Conservation (phyloP, 2,797 vertebrate species). For the Coendou prehensilis region DNA sequence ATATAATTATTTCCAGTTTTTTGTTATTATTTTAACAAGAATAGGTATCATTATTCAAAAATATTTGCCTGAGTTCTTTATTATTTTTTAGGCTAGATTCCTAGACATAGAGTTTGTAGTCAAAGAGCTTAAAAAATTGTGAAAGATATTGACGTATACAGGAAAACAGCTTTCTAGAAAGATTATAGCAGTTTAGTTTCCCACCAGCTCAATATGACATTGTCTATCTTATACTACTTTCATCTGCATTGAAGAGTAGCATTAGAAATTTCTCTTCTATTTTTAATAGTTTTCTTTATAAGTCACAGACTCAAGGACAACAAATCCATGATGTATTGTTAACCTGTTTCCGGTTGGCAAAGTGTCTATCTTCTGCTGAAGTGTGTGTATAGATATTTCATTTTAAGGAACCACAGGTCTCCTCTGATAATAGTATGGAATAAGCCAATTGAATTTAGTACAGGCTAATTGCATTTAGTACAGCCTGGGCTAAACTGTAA, state of each 20-base stretch:
- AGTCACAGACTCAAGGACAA: conserved; percentile 24
- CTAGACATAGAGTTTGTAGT: neutral
- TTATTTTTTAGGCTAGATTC: conserved; percentile 23
- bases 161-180: conserved; percentile 28
- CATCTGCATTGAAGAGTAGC: neutral
- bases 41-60: conserved; percentile 32
- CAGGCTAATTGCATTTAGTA: neutral
- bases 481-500: neutral
- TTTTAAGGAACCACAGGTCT: conserved; percentile 4
- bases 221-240: neutral
- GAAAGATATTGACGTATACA: neutral
- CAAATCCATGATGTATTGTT: conserved; percentile 33
- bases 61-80: conserved; percentile 1
- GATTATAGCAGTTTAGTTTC: conserved; percentile 8
- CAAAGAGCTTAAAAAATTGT: conserved; percentile 28
- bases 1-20: neutral
- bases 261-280: conserved; percentile 30
- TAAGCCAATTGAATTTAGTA: conserved; percentile 28
- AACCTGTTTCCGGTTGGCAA: conserved; percentile 51
- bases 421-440: neutral
- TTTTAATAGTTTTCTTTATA: conserved; percentile 17
- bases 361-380: conserved; percentile 43
- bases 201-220: conserved; percentile 25
- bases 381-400: conserved; percentile 62
- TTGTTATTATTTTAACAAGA: conserved; percentile 45